A percentile compares a stretch with the other conserved stretches of the same genome.
Evolutionary conservation across 2,797 vertebrate genomes (phyloP).

Genomic region (Gymnopithys bicolor): DNA sequence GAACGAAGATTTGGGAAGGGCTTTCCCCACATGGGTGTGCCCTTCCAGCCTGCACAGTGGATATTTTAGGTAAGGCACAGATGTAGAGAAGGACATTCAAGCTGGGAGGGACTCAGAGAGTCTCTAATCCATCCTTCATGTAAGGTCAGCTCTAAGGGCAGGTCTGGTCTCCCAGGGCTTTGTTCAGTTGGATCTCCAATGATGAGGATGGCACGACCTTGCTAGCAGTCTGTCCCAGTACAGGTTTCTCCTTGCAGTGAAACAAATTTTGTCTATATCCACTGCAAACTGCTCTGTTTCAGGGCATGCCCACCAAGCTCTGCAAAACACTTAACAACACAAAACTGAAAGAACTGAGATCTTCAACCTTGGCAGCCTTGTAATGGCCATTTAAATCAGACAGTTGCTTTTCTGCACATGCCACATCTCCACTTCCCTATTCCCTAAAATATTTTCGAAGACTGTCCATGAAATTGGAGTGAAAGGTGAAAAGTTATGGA

Average conservation of each 20-base stretch:
- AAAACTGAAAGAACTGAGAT: not conserved
- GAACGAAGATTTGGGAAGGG: no score
- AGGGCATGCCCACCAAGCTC: not conserved
- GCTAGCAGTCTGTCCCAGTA: not conserved
- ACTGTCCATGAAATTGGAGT: not conserved
- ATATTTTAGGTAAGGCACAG: no score
- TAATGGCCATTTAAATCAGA: not conserved
- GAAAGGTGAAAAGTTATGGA: not conserved
- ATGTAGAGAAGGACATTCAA: not conserved
- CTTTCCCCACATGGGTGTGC: no score
- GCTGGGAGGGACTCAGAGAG: accelerated
- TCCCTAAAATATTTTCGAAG: not conserved
- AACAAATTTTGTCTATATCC: not conserved
- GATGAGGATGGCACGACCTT: not conserved
- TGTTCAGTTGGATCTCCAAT: not conserved
- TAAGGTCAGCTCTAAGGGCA: not conserved
- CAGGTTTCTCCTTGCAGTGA: not conserved
- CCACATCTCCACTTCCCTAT: not conserved
- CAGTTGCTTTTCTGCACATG: accelerated
- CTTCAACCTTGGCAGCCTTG: not conserved
- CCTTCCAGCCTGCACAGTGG: no score
- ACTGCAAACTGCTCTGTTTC: not conserved
- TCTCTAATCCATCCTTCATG: not conserved
- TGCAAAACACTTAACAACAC: not conserved
- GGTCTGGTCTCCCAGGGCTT: not conserved